A percentile compares a stretch with the other conserved stretches of the same genome.
phyloP scores from a whole-genome alignment of 1,140 invertebrate genomes.

The Sinella curviseta region DNA sequence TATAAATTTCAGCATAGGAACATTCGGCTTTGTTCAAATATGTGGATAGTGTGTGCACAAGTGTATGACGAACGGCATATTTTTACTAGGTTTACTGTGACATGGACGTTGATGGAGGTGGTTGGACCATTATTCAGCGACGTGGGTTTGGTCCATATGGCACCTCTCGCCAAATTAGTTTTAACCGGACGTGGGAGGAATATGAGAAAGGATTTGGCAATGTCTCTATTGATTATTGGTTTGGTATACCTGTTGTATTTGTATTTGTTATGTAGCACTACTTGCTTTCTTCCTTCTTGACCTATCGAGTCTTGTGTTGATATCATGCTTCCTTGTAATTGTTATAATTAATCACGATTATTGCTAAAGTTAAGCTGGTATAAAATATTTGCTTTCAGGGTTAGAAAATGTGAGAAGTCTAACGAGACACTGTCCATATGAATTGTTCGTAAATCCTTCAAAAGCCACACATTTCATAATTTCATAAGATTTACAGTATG shows the following conservation, averaged over 20 bases:
- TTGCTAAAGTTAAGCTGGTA: no score
- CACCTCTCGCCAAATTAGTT: slow-evolving; percentile 30
- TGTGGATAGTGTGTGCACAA: not conserved
- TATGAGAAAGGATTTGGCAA: slow-evolving; percentile 14
- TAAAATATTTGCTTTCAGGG: not conserved
- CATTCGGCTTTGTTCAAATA: no score
- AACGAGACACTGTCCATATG: slow-evolving; percentile 1
- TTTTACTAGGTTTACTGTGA: slow-evolving; percentile 51
- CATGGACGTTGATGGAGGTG: slow-evolving; percentile 55
- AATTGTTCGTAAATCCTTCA: no score
- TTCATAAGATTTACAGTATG: no score
- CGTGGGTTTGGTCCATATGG: slow-evolving; percentile 52
- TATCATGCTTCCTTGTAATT: no score
- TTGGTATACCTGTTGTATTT: no score
- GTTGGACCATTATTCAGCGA: slow-evolving; percentile 58
- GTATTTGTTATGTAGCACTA: no score
- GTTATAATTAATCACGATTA: no score
- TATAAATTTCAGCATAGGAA: not conserved
- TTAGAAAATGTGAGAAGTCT: slow-evolving; percentile 7
- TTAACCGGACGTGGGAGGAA: not conserved
- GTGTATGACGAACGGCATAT: no score
- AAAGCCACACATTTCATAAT: no score
- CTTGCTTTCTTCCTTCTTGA: no score
- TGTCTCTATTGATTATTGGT: slow-evolving; percentile 12
- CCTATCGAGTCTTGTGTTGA: no score